Base-by-base conservation (phyloP, 2,797 vertebrate genomes). In the Meriones psammophilus region DNA sequence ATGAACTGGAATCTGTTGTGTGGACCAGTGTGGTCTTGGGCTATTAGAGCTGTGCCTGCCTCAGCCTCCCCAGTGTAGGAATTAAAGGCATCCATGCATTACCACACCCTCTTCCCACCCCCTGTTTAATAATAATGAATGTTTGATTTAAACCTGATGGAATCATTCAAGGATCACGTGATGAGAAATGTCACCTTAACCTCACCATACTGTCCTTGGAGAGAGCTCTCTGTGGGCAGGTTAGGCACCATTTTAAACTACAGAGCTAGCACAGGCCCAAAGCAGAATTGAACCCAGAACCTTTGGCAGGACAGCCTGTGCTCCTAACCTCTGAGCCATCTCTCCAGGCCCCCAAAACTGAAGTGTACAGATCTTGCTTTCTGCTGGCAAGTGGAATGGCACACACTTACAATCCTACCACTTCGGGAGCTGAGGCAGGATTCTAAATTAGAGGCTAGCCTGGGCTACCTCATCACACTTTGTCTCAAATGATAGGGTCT, bases 71-170 rank as follows among this genome's bases (percentile, higher is more conserved):
- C 10, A 64, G 26, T 33, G 17, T 2, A 64, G 80, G 60, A 84
- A 84, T 64, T 28, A 30, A 83, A 64, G 26, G 39, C 9, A 42
- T 42, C 42, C 36, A 42, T 9, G 26, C 15, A 42, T 64, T 18
- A 3, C 0, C 9, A 28, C 1, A 0, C 80, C 8, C 58, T 64
- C n/a, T 26, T 66, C 8, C 58, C 36, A 62, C n/a, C 33, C 17
- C n/a, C 24, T 66, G 26, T 64, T 84, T 46, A 60, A 81, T 24
- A 30, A 84, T 88, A 73, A 88, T 36, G 30, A 88, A 4, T 56
- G 36, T 64, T 77, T 88, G 36, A 39, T 68, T n/a, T 64, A 90
- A 91, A 85, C 84, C 42, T 36, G 64, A 85, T 90, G 46, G 78
- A 97, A 20, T 71, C 2, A 77, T 66, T 80, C 66, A 73, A 33